Evolutionary conservation across 2,888 invertebrate genomes (phyloP), one percentile per base, ranked within the genome.

Genomic region (Dascillus cervinus): DNA sequence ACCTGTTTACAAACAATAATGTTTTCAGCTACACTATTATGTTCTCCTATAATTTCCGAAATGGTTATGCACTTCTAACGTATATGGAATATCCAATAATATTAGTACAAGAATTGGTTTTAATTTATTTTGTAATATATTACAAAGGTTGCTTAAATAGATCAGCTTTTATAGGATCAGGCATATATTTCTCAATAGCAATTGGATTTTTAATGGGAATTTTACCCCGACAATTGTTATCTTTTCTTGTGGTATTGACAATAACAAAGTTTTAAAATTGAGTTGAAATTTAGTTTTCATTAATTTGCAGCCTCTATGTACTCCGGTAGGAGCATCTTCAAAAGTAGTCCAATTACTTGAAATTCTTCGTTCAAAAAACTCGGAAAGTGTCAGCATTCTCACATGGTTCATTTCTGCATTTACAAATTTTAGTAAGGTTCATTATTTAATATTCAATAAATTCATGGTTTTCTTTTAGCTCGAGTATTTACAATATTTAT

Each of bases 31-130:
- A 85, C 50, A 77, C 86, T 2, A 77, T 86, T 41, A 83, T 81
- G 72, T 75, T 82, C 32, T 75, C 84, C 13, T 90, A 90, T 63
- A 89, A 88, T 60, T 84, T 71, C 47, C 73, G 75, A 14, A 84
- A 81, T 56, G 70, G 70, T 6, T 88, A 89, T 58, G 73, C 79
- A 6, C 46, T 84, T 5, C 65, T 86, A 43, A 82, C 86, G 0
- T 90, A 87, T 52, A 62, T 89, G 71, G 90, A 90, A 55, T 89
- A 89, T 60, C 86, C 87, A 0, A 77, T 88, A 23, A 77, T 89
- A 43, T 61, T 89, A 34, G 28, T 77, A 2, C 88, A 89, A 67
- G 79, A 87, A 50, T 76, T 81, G 41, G 65, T 83, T 4, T 64
- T 89, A 39, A 73, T 88, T 44, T 80, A 72, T 53, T 72, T 79